A percentile compares a stretch with the other conserved stretches of the same genome.
These are phyloP conservation scores for Rapana venosa DNA, from an alignment of 2,888 invertebrate genomes.

Conservation along the genomic window DNA sequence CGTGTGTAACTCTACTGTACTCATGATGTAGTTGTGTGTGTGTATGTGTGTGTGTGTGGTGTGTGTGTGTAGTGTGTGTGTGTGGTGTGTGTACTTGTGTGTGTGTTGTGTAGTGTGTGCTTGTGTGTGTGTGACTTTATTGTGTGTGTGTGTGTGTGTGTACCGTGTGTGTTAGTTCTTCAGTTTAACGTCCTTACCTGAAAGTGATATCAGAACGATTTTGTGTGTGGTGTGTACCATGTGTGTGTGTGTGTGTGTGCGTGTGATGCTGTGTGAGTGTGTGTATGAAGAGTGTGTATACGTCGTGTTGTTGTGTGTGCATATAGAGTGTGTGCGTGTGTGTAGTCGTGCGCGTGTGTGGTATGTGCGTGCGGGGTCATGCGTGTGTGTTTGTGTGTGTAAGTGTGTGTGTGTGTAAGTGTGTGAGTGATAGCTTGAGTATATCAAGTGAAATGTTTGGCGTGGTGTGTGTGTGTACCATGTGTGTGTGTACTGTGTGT, in stretches of 20 bases:
- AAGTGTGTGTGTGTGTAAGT: not conserved
- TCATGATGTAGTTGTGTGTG: not conserved
- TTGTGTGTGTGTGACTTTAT: not conserved
- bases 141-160: not conserved
- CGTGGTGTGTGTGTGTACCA: too few species aligned
- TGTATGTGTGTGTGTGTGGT: not conserved
- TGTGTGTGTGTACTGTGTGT: too few species aligned
- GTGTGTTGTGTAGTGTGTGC: not conserved
- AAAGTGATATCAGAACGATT: too few species aligned
- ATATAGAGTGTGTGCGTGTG: not conserved
- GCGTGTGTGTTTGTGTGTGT: slow-evolving; percentile 3
- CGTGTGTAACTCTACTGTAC: not conserved
- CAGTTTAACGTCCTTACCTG: too few species aligned
- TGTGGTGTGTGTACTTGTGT: not conserved
- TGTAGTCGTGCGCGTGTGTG: not conserved
- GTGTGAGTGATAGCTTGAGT: not conserved
- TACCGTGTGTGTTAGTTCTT: too few species aligned
- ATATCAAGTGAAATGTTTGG: not conserved
- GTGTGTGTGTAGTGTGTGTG: not conserved
- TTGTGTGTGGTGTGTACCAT: too few species aligned
- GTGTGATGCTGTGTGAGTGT: not conserved
- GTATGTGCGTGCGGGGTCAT: not conserved
- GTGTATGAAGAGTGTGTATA: not conserved
- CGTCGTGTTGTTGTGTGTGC: not conserved
- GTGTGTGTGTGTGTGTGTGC: too few species aligned